Base-by-base conservation (phyloP, 1,140 invertebrate species). In the Nephila pilipes region DNA sequence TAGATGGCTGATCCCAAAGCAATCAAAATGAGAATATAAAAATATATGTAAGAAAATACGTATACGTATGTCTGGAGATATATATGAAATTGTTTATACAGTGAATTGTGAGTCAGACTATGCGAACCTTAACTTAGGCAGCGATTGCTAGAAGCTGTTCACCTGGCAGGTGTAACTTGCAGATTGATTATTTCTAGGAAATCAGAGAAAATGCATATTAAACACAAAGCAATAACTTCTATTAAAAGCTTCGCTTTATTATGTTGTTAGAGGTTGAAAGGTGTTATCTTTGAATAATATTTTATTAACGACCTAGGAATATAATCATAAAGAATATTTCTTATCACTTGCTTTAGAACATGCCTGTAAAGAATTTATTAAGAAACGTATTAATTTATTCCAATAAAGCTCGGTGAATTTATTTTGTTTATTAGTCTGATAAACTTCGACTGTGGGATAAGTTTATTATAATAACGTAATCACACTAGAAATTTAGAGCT, bases 71-170 rank as follows among this genome's bases (percentile, higher is more conserved):
- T 18, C 12, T 12, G 18, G n/a, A 29, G 25, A 32, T n/a, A n/a
- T n/a, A n/a, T n/a, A 36, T 32, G 69, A 36, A 18, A 75, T 32
- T 75, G 69, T 75, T 75, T 75, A 75, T 75, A 36, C 69, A 75
- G 69, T 20, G 69, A 75, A 75, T 36, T 75, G 5, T 75, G 69
- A 75, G 32, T 75, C 69, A 75, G 12, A 75, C 32, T 29, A 32
- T 18, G 29, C 20, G 69, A 75, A 75, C 69, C 58, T 60, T 60
- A 60, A 60, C 58, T 75, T 75, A 32, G 25, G 69, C 18, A 75
- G 69, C 8, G 32, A 75, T 75, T 32, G 8, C 69, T 32, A 75
- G 25, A 75, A 75, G 69, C 32, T 75, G 29, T 75, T 75, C 69
- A 75, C 69, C 69, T 75, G 69, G 14, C 69, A 75, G 69, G 69